phyloP scores from a whole-genome alignment of 2,888 invertebrate genomes.

The Drosophila nr. perissopoda region DNA sequence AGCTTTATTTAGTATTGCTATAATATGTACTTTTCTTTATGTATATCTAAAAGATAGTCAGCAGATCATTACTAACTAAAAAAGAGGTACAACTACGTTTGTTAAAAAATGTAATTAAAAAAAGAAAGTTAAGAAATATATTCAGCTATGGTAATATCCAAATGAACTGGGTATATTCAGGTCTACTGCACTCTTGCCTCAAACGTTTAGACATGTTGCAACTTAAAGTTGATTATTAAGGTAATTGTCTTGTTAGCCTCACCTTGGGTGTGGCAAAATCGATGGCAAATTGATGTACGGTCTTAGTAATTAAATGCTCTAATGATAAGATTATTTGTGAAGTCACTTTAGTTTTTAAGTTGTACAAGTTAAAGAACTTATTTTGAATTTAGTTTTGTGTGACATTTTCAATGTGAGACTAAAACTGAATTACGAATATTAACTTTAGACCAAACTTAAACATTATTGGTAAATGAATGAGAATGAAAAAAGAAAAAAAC shows the following conservation, averaged over 20 bases:
- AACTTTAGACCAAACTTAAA: neutral
- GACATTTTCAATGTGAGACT: neutral
- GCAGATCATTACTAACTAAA: neutral
- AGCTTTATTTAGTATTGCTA: neutral
- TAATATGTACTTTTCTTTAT: neutral
- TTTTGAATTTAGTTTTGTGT: neutral
- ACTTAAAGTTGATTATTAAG: conserved; percentile 56
- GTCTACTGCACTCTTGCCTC: neutral
- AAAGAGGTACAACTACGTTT: neutral
- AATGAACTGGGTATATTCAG: neutral
- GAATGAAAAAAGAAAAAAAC: neutral
- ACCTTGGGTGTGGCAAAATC: conserved; percentile 39
- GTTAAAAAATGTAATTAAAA: neutral
- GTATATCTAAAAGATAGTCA: neutral
- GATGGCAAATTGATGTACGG: conserved; percentile 28
- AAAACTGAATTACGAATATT: neutral
- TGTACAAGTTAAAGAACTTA: neutral
- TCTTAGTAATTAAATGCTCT: conserved; percentile 23
- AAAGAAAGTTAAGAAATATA: neutral
- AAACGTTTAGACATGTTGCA: conserved; percentile 9
- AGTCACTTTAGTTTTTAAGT: neutral
- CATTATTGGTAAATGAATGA: neutral
- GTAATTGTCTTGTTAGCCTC: conserved; percentile 62
- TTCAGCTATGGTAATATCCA: neutral
- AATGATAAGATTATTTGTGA: conserved; percentile 37